Percentiles rank a stretch among this genome's conserved stretches.
Evolutionary conservation across 2,797 vertebrate genomes (phyloP).

Genomic region (Melopsittacus undulatus): DNA sequence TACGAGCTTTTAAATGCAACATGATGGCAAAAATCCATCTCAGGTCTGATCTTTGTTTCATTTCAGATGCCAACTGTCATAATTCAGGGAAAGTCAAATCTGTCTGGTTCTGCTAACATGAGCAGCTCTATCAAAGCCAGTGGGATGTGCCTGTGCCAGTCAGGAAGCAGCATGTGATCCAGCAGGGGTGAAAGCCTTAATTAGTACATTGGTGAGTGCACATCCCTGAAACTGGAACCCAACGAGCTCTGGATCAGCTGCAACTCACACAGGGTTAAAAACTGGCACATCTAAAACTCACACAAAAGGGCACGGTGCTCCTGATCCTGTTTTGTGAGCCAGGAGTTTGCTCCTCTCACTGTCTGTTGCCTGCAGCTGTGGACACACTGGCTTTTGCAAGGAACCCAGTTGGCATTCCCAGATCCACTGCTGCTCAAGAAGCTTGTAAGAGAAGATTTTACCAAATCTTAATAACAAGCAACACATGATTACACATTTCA

Average conservation of each 20-base stretch:
- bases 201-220: fast-evolving
- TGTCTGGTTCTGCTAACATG: background rate
- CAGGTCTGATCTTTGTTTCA: constrained; percentile 25
- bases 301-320: background rate
- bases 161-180: background rate
- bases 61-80: constrained; percentile 45
- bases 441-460: background rate
- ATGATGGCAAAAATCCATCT: constrained; percentile 62
- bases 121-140: background rate
- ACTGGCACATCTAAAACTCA: background rate
- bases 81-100: constrained; percentile 1
- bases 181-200: background rate
- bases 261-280: background rate
- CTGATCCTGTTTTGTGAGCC: background rate
- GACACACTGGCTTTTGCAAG: background rate
- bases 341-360: background rate
- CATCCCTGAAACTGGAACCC: background rate
- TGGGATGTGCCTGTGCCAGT: background rate
- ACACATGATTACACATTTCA: background rate
- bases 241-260: background rate
- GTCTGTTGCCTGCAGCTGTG: background rate
- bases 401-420: background rate
- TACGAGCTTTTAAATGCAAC: constrained; percentile 68
- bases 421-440: background rate
- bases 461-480: background rate